Conservation (phyloP, 2,888 invertebrate species). For the Bombyx huttoni region DNA sequence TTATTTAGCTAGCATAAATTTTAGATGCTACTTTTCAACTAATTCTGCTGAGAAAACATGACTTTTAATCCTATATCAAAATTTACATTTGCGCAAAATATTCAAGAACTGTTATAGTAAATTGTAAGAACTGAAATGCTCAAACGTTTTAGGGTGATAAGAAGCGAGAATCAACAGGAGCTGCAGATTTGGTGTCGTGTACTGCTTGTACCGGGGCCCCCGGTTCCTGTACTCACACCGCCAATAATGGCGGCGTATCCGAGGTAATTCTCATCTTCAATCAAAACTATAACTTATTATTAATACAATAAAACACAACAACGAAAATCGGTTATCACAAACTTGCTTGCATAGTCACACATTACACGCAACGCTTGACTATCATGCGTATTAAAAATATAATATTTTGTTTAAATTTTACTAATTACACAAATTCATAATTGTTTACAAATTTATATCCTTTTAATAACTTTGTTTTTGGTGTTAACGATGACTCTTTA, state of each 20-base stretch:
- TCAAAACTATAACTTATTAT: constrained; percentile 6
- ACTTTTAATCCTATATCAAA: too few relatives aligned
- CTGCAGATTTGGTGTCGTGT: constrained; percentile 88
- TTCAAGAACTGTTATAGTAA: constrained; percentile 1
- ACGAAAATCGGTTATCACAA: not conserved
- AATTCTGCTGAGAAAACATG: too few relatives aligned
- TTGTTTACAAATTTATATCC: too few relatives aligned
- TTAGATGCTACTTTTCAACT: too few relatives aligned
- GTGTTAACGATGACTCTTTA: too few relatives aligned
- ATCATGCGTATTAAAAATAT: not conserved
- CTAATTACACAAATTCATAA: too few relatives aligned
- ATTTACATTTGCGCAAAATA: too few relatives aligned
- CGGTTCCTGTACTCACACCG: constrained; percentile 87
- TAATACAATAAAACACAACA: constrained; percentile 11
- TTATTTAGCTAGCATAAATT: too few relatives aligned
- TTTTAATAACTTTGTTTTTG: too few relatives aligned
- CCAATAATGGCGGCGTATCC: constrained; percentile 89
- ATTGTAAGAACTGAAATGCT: not conserved
- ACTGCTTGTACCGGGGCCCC: constrained; percentile 82
- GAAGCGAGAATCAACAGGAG: constrained; percentile 83
- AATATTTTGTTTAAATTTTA: too few relatives aligned
- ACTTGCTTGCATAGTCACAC: constrained; percentile 3
- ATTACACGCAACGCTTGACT: not conserved
- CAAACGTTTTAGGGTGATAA: constrained; percentile 79
- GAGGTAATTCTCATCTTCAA: constrained; percentile 73